Base-by-base conservation (phyloP, 2,888 invertebrate genomes). In the Sinentomon sp. region DNA sequence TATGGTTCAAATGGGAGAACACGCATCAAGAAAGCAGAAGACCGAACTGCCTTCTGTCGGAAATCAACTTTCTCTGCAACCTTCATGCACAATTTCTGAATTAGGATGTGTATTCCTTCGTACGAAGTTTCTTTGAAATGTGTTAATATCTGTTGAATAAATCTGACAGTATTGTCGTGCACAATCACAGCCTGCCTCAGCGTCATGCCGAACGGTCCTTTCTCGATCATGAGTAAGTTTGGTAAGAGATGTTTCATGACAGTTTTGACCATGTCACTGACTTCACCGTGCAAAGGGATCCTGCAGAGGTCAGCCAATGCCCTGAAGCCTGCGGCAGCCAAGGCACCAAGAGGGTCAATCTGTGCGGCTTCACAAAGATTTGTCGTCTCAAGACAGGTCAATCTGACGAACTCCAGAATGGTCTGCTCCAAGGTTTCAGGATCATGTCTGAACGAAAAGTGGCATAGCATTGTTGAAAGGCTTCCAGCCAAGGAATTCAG, bases 41-140 rank as follows among this genome's bases (percentile, higher is more conserved):
- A 48, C 40, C 51, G 48, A 3, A 55, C 48, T 4, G 52, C 50
- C 38, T 51, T 53, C 20, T 44, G 43, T 21, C 59, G 45, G 36
- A 52, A 53, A 28, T 59, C 59, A 1, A 54, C 48, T 35, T 50
- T 51, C 38, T 60, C 59, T 2, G 55, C 53, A 3, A 53, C 53
- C 34, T 50, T 48, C 10, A 50, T 44, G 41, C 55, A 56, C 36
- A 58, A 38, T 35, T 57, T 53, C 39, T 59, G 57, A 13, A 58
- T 40, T 7, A 59, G 42, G 10, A 50, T 50, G 19, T 48, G 43
- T 0, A 51, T 44, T n/a, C 48, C 47, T 17, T 37, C 34, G 22
- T 47, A 35, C 3, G 48, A 44, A 5, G 42, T 34, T 17, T 49
- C 48, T 27, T 48, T 50, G 29, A 47, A 32, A 27, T 40, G 34